phyloP scores from a whole-genome alignment of 1,140 invertebrate species.

The Atta texana region DNA sequence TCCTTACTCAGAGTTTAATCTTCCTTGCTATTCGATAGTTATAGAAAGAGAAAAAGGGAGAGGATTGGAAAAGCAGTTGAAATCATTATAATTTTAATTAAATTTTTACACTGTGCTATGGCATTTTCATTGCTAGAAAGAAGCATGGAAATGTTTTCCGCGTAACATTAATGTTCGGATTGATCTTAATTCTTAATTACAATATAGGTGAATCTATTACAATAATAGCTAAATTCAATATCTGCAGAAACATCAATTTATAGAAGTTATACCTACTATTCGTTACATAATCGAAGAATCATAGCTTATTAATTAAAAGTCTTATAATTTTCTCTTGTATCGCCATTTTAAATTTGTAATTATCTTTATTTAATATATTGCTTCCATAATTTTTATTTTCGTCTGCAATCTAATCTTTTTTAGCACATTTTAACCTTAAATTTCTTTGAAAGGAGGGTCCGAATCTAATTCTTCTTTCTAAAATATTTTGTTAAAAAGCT shows the following conservation, averaged over 20 bases:
- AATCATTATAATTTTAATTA: constrained; percentile 1
- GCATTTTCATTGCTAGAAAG: constrained; percentile 1
- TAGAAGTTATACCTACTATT: neutral
- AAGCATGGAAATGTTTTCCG: neutral
- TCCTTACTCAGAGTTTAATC: constrained; percentile 30
- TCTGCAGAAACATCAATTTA: neutral
- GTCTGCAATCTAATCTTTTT: too few relatives aligned
- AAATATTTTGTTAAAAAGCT: too few relatives aligned
- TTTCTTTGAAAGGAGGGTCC: too few relatives aligned
- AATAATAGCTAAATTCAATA: neutral
- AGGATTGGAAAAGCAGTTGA: constrained; percentile 5
- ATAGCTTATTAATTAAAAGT: neutral
- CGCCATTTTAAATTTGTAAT: neutral
- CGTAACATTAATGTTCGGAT: neutral
- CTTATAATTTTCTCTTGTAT: neutral
- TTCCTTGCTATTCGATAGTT: constrained; percentile 39
- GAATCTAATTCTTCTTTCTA: too few relatives aligned
- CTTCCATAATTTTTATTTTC: neutral
- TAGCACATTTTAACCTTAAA: too few relatives aligned
- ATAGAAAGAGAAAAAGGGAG: neutral
- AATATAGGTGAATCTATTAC: too few relatives aligned
- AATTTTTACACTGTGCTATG: constrained; percentile 4
- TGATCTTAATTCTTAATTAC: neutral
- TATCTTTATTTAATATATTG: neutral
- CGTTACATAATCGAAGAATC: neutral